Conservation (phyloP, 2,113 vertebrate genomes). For the Nycticryphes semicollaris region DNA sequence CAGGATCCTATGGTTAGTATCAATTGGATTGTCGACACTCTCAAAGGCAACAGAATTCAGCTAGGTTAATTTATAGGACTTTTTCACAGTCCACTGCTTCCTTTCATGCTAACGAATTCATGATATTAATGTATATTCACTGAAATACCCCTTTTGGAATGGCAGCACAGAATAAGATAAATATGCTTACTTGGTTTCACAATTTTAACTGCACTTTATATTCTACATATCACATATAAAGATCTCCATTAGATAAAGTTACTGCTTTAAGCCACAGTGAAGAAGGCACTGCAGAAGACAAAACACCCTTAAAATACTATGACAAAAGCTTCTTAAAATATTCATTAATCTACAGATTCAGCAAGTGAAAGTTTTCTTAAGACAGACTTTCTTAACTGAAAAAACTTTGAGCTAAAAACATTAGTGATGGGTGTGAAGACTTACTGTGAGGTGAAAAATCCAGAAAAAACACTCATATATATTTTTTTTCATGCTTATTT, state of each 20-base stretch:
- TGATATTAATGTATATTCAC: neutral
- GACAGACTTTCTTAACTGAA: neutral
- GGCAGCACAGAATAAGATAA: neutral
- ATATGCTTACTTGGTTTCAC: neutral
- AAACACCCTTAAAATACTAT: neutral
- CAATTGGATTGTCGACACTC: conserved; percentile 21
- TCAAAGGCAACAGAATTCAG: conserved; percentile 20
- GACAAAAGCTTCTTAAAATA: neutral
- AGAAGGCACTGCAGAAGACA: neutral
- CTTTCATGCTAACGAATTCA: conserved; percentile 14
- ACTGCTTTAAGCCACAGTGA: neutral
- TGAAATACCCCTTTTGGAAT: neutral
- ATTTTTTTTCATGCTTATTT: neutral
- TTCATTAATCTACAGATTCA: neutral
- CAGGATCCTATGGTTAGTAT: conserved; percentile 34
- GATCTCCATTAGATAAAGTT: neutral
- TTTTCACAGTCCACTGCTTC: neutral
- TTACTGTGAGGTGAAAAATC: neutral
- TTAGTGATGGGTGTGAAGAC: neutral
- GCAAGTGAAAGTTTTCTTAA: neutral
- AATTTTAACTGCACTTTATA: neutral
- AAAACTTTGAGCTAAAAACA: neutral
- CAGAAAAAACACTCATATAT: neutral
- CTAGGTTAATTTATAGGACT: conserved; percentile 17
- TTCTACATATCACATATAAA: neutral